Base-by-base conservation (phyloP, 1,140 invertebrate genomes). In the Acyrthosiphon pisum region DNA sequence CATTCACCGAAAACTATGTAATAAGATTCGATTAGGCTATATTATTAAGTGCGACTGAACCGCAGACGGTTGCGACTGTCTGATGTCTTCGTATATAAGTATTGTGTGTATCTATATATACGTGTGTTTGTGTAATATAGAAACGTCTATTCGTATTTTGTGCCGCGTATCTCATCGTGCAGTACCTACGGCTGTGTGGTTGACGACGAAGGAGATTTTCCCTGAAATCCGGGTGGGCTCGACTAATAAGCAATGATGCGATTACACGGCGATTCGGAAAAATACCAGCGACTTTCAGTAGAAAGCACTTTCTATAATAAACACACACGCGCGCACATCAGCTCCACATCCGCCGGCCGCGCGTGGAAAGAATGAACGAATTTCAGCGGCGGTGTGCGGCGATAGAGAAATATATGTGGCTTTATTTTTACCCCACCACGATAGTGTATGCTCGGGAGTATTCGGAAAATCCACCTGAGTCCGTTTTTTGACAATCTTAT, bases 401-500 rank as follows among this genome's bases (percentile, higher is more conserved):
- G 87, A 35, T 76, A n/a, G 4, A 76, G 18, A 14, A 76, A 60
- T 60, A 30, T n/a, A 8, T 53, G 7, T 8, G 35, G 20, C n/a
- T 89, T 89, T 89, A 89, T 89, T 35, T 89, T 37, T 89, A 11
- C 18, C 48, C 3, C 20, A 50, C 3, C 20, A 50, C n/a, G 48
- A 50, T 50, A 88, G 18, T 44, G 18, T 44, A 41, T 26, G 9
- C 41, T 20, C 86, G 1, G 37, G 23, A 87, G 44, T 26, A 3
- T 60, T 60, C 1, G 26, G 3, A 56, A 90, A 90, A 90, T 90
- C 50, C 88, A 90, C 88, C 88, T 26, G 88, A 90, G 87, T 60
- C 37, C 35, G 35, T 90, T 90, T 41, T 90, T 90, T 56, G 48
- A 53, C 48, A 89, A 89, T 89, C 87, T 89, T 37, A 53, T 89